These are phyloP conservation scores for Mesorhabditis spiculigera DNA, from an alignment of 2,888 invertebrate genomes.

Conservation along the genomic window DNA sequence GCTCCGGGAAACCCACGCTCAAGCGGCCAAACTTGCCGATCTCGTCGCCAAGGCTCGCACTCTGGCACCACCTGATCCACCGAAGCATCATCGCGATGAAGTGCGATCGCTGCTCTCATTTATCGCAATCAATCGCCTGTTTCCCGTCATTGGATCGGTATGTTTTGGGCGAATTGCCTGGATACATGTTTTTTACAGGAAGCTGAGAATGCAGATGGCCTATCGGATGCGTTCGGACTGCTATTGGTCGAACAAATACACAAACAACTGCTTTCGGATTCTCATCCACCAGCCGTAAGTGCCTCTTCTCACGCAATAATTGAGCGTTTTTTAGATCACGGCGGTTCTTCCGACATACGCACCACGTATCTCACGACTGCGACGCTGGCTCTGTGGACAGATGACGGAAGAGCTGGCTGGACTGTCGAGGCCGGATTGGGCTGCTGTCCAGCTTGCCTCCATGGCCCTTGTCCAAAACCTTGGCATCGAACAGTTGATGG, in stretches of 20 bases:
- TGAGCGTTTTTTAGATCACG: constrained; percentile 21
- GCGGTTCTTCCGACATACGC: constrained; percentile 23
- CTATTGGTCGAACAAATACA: constrained; percentile 48
- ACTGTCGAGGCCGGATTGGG: constrained; percentile 41
- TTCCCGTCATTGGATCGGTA: constrained; percentile 28
- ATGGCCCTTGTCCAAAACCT: constrained; percentile 38
- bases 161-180: not conserved
- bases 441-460: constrained; percentile 41
- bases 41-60: constrained; percentile 21
- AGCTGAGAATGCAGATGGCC: constrained; percentile 30
- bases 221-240: constrained; percentile 48
- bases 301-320: not conserved
- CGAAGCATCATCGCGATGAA: constrained; percentile 21
- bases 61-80: constrained; percentile 16
- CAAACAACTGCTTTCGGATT: constrained; percentile 36
- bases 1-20: constrained; percentile 26
- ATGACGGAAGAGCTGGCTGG: constrained; percentile 16
- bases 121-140: constrained; percentile 30
- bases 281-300: constrained; percentile 21
- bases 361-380: constrained; percentile 20
- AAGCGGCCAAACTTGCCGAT: constrained; percentile 27
- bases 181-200: not conserved
- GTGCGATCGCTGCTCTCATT: constrained; percentile 27
- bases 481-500: constrained; percentile 38
- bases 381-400: constrained; percentile 20